phyloP scores from a whole-genome alignment of 2,113 vertebrate genomes.

The Bucco capensis region DNA sequence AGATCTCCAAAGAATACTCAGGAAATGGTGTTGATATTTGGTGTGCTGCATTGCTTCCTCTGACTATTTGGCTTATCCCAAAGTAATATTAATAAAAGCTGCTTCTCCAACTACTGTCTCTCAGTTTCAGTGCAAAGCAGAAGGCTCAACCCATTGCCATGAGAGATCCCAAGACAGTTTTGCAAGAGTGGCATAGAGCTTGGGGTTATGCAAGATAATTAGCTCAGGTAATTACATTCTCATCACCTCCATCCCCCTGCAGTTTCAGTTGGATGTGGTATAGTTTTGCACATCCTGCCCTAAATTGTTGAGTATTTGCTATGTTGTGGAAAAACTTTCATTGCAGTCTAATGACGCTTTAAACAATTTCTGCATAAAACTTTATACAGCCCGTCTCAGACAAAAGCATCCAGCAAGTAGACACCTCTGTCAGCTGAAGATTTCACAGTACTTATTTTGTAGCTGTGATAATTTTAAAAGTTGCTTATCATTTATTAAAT shows the following conservation, averaged over 20 bases:
- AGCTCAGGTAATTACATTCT: constrained; percentile 50
- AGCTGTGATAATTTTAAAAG: background rate
- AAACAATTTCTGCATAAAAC: background rate
- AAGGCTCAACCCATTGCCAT: background rate
- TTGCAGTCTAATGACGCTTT: background rate
- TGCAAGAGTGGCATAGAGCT: background rate
- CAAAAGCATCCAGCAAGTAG: background rate
- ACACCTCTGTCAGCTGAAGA: background rate
- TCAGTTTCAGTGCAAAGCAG: background rate
- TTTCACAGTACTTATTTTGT: background rate
- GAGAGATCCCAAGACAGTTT: constrained; percentile 3
- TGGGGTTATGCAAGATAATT: constrained; percentile 54
- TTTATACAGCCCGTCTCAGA: background rate
- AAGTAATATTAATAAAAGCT: constrained; percentile 1
- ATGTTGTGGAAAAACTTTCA: background rate
- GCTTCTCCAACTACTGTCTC: background rate
- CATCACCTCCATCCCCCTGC: constrained; percentile 14
- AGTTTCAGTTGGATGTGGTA: constrained; percentile 11
- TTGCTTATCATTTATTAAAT: background rate
- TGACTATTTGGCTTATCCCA: background rate
- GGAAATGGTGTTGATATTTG: constrained; percentile 8
- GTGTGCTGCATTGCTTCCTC: constrained; percentile 29
- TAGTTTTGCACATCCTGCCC: constrained; percentile 11
- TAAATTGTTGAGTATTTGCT: background rate
- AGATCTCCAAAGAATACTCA: background rate